Evolutionary conservation across 2,797 vertebrate species (phyloP).

Genomic region (Sebastolobus altivelis): DNA sequence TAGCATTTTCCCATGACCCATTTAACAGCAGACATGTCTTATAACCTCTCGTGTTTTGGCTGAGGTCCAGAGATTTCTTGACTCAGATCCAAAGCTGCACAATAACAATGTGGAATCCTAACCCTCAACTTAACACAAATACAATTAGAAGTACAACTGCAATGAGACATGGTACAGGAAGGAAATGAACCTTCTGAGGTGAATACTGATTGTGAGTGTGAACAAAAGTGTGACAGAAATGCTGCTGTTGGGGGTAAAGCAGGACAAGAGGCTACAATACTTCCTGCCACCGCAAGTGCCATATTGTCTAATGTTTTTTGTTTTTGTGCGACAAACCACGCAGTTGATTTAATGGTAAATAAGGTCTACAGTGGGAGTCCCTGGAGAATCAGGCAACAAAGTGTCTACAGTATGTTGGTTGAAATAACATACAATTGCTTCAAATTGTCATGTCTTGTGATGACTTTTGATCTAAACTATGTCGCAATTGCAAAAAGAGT

Average conservation of each 20-base stretch:
- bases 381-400: background rate
- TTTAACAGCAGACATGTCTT: conserved; percentile 27
- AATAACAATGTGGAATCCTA: conserved; percentile 17
- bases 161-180: background rate
- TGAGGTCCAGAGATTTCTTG: conserved; percentile 22
- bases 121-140: background rate
- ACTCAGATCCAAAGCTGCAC: conserved; percentile 26
- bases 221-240: conserved; percentile 11
- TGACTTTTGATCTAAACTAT: background rate
- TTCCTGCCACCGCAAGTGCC: background rate
- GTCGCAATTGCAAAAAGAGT: background rate
- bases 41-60: conserved; percentile 34
- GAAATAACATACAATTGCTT: background rate
- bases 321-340: background rate
- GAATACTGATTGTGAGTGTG: background rate
- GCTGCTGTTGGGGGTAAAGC: background rate
- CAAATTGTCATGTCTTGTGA: background rate
- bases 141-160: conserved; percentile 1
- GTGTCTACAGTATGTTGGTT: background rate
- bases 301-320: background rate
- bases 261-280: background rate
- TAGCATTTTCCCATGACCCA: conserved; percentile 68
- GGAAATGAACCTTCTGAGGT: background rate
- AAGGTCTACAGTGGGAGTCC: background rate
- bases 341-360: background rate